Evolutionary conservation across 2,113 vertebrate species (phyloP), one percentile per base, ranked within the genome.

Genomic region (Peromyscus leucopus): DNA sequence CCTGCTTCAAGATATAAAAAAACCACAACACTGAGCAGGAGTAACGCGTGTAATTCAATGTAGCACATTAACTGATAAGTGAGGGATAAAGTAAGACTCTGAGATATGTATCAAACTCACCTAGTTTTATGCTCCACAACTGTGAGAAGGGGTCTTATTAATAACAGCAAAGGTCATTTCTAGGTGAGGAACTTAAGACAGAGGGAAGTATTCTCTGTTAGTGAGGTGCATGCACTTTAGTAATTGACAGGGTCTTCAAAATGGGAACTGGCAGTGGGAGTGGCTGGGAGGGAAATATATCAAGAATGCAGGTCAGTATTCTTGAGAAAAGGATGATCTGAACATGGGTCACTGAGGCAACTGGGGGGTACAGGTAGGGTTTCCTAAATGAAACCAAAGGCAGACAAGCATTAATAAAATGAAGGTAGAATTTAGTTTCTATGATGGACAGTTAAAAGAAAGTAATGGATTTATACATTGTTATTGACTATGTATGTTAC

Each of bases 1-100:
- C 98, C 98, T 98, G 98, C 97, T 98, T 3, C 95, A 98, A 98
- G 98, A 98, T 94, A 98, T n/a, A 97, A 93, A 98, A 97, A 85
- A 65, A 96, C 98, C 0, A 87, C 0, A 85, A 61, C 92, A 98
- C 80, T 96, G 80, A 84, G 98, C 98, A 98, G 97, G 93, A 97
- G 97, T 95, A 96, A 98, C 92, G 96, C 94, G 85, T 97, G 97
- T 96, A 98, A 80, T 98, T 98, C 97, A 97, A 84, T 94, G 79
- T 97, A 97, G 97, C 89, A 95, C 97, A 95, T 98, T 95, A 98
- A 97, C 72, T 95, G 98, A 97, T 89, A 98, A 96, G 94, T 97
- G 97, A 98, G 86, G 96, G 97, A 96, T 96, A 97, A 97, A 98
- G 96, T 72, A 97, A 96, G 96, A 96, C 84, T 95, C 95, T 96